Conservation (phyloP, 1,140 invertebrate genomes). For the Elysia chlorotica region DNA sequence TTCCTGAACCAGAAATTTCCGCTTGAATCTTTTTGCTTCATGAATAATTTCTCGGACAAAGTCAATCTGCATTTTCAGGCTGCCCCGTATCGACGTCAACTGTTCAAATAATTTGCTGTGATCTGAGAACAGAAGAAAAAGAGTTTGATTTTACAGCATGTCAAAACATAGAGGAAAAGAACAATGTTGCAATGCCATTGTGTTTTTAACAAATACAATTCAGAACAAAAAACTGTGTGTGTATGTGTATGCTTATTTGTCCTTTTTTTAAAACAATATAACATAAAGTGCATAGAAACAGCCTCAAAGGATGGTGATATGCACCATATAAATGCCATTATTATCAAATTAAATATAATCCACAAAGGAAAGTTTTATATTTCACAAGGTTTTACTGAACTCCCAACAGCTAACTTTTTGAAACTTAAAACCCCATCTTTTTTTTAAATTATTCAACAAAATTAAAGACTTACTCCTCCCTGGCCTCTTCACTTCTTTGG, state of each 20-base stretch:
- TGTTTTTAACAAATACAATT: neutral
- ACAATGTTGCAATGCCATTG: neutral
- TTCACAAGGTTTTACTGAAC: neutral
- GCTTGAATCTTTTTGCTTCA: constrained; percentile 81
- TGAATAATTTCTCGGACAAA: constrained; percentile 77
- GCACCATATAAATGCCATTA: neutral
- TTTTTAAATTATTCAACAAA: neutral
- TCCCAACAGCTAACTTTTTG: neutral
- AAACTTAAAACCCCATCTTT: neutral
- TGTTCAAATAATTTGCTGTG: constrained; percentile 74
- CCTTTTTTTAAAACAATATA: too few relatives aligned
- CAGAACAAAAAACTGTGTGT: neutral
- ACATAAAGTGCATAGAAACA: neutral
- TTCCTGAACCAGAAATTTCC: constrained; percentile 72
- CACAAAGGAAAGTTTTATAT: neutral
- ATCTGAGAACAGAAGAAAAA: constrained; percentile 68
- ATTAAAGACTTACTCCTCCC: constrained; percentile 70
- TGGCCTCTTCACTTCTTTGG: constrained; percentile 72
- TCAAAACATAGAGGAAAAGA: neutral
- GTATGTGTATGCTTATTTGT: too few relatives aligned
- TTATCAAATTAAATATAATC: too few relatives aligned
- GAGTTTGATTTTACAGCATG: constrained; percentile 15
- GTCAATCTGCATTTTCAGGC: constrained; percentile 70
- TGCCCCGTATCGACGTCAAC: constrained; percentile 75
- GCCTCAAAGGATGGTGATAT: neutral